Evolutionary conservation across 2,888 invertebrate genomes (phyloP), one percentile per base, ranked within the genome.

Genomic region (Tanypteryx hageni): DNA sequence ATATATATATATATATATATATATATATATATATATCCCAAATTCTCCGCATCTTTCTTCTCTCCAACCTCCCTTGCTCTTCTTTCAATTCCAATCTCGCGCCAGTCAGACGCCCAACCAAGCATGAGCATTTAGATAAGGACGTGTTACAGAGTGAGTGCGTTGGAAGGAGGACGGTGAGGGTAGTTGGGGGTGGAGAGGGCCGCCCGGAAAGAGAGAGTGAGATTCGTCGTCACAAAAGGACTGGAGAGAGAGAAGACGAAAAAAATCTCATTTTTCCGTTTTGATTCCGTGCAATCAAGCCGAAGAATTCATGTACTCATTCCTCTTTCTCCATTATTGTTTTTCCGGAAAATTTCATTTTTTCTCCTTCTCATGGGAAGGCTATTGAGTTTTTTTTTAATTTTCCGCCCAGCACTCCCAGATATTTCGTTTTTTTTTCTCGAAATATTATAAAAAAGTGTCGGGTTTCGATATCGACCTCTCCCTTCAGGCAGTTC

Each of bases 41-140:
- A 31, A 22, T 31, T 61, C 86, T 31, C 61, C 31, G 31, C 86
- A 86, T 27, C 61, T 83, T 10, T 44, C 44, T 5, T 44, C 44
- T 44, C 44, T 16, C 18, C 8, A 44, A 4, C 61, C 61, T 27
- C 61, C 27, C 13, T 0, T 16, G 59, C 8, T 61, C 61, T 22
- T 18, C n/a, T 31, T 14, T 13, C 61, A 22, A 8, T 61, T 64
- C 68, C 64, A 27, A 44, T 89, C 89, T n/a, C 44, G 56, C 44
- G 64, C 18, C 64, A 68, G 64, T 64, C 89, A 61, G n/a, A n/a
- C 89, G 56, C 89, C 64, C 89, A 64, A 13, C 64, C 64, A 68
- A 89, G 89, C 89, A 64, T 89, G n/a, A 89, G 64, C 44, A 44
- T 68, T 89, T n/a, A 89, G 89, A 89, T 89, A 89, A 89, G 89